Percentiles rank a stretch among this genome's conserved stretches.
phyloP scores from a whole-genome alignment of 2,113 vertebrate species.

The Butorides virescens region DNA sequence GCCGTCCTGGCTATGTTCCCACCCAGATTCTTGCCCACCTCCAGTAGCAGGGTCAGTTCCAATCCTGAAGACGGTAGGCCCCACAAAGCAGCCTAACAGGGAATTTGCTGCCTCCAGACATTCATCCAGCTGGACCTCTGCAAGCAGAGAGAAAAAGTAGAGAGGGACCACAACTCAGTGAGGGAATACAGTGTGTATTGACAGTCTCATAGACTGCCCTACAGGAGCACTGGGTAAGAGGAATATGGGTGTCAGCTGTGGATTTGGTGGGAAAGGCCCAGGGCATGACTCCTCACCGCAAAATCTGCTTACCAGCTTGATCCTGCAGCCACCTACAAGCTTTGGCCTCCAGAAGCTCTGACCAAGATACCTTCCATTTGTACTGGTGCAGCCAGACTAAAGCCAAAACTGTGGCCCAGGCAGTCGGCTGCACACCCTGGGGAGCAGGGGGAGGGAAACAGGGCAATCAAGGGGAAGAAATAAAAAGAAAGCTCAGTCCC shows the following conservation, averaged over 20 bases:
- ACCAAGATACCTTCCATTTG: neutral
- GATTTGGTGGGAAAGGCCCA: neutral
- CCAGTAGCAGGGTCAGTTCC: neutral
- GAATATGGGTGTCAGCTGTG: neutral
- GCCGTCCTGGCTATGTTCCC: neutral
- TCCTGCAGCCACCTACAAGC: neutral
- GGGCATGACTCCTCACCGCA: neutral
- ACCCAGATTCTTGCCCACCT: neutral
- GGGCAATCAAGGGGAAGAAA: neutral
- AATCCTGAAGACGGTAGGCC: neutral
- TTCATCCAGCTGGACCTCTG: neutral
- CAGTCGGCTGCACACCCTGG: neutral
- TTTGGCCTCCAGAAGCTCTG: neutral
- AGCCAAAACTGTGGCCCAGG: neutral
- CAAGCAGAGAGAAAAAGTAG: neutral
- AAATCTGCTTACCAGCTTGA: neutral
- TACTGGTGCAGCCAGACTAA: neutral
- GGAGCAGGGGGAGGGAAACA: neutral
- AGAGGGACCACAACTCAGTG: neutral
- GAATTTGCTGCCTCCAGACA: neutral
- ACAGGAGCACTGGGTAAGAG: neutral
- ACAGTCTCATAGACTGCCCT: neutral
- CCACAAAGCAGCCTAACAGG: neutral
- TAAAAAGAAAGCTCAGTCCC: neutral
- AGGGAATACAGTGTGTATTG: neutral